Conservation (phyloP, 53 echinoderm and acorn worm genomes). For the Temnopleurus reevesii region DNA sequence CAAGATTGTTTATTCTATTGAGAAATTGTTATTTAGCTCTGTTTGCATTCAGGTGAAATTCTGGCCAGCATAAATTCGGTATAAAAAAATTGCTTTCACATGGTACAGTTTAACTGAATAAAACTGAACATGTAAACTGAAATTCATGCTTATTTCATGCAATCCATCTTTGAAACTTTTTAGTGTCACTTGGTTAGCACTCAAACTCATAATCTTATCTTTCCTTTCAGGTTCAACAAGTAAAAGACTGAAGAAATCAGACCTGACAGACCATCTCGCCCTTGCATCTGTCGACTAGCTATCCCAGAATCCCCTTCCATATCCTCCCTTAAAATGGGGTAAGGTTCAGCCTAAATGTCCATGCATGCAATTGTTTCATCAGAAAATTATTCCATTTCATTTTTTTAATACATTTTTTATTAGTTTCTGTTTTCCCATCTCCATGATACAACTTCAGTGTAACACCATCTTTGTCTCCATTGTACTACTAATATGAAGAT, state of each 20-base stretch:
- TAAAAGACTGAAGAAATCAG: slow-evolving; percentile 79
- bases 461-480: background rate
- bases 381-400: background rate
- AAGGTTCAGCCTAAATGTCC: slow-evolving; percentile 14
- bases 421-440: too few relatives aligned
- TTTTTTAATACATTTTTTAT: background rate
- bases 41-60: too few relatives aligned
- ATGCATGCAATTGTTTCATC: background rate
- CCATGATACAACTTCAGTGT: too few relatives aligned
- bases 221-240: slow-evolving; percentile 57
- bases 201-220: background rate
- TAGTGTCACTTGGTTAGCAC: background rate
- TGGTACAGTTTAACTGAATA: background rate
- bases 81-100: background rate
- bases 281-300: background rate
- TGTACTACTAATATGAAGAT: background rate
- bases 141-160: too few relatives aligned
- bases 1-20: too few relatives aligned
- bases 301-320: background rate
- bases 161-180: too few relatives aligned
- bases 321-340: background rate
- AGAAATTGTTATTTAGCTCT: too few relatives aligned
- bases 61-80: background rate
- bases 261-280: slow-evolving; percentile 60
- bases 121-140: too few relatives aligned